These are phyloP conservation scores for Illadopsis cleaveri DNA, from an alignment of 2,113 vertebrate species.

Conservation along the genomic window DNA sequence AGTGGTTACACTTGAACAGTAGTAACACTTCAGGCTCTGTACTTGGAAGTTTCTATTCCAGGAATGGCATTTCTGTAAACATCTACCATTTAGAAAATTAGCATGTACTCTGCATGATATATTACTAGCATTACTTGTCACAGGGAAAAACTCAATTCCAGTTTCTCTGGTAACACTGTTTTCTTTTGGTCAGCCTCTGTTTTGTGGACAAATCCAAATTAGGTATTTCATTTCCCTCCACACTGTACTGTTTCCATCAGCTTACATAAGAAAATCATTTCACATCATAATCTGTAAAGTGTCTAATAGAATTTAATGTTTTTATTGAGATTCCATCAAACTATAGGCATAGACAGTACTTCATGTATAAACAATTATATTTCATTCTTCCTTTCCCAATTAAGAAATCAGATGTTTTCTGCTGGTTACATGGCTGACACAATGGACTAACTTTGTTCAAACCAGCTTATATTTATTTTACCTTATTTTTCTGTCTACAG, in stretches of 20 bases:
- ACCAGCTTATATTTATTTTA: neutral
- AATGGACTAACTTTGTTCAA: neutral
- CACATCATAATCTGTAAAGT: neutral
- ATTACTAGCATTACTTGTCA: neutral
- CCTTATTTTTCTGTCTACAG: neutral
- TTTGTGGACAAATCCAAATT: neutral
- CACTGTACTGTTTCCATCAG: neutral
- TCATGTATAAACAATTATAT: neutral
- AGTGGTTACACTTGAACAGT: neutral
- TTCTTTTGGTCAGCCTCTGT: neutral
- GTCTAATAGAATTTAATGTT: neutral
- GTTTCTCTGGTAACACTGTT: neutral
- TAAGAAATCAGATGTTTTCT: neutral
- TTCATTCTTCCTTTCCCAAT: neutral
- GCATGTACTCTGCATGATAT: neutral
- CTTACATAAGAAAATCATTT: neutral
- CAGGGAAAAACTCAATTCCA: neutral
- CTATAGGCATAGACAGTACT: neutral
- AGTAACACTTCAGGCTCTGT: neutral
- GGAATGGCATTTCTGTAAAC: neutral
- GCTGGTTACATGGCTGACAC: neutral
- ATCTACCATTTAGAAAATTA: neutral
- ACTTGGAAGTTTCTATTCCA: neutral
- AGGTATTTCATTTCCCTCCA: neutral
- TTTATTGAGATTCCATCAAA: neutral